phyloP scores from a whole-genome alignment of 2,888 invertebrate genomes.

The Dysmachus trigonus region DNA sequence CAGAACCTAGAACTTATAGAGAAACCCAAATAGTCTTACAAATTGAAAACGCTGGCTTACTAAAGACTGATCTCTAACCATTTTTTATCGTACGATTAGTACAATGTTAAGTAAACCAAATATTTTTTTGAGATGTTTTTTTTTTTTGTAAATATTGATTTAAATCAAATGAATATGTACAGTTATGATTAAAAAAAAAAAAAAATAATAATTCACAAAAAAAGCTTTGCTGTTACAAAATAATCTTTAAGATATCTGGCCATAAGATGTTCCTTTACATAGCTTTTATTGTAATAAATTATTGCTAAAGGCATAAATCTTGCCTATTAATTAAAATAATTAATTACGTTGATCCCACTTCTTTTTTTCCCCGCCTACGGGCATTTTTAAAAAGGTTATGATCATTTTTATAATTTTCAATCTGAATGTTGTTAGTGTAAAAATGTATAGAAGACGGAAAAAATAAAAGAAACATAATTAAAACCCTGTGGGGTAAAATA shows the following conservation, averaged over 20 bases:
- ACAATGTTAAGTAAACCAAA: background rate
- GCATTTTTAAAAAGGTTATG: too few species aligned
- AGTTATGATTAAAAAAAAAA: background rate
- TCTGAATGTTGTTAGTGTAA: too few species aligned
- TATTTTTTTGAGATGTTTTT: background rate
- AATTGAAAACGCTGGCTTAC: constrained; percentile 82
- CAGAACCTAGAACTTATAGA: constrained; percentile 82
- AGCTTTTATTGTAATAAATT: background rate
- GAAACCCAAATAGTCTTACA: constrained; percentile 89
- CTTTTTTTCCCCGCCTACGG: too few species aligned
- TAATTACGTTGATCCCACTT: too few species aligned
- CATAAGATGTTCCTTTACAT: constrained; percentile 4
- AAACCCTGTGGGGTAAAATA: too few species aligned
- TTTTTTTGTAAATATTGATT: background rate
- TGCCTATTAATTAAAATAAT: background rate
- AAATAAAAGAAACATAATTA: too few species aligned
- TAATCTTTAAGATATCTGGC: background rate
- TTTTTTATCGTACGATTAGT: background rate
- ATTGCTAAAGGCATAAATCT: background rate
- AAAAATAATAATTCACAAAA: background rate
- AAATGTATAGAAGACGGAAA: too few species aligned
- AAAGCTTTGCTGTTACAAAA: background rate
- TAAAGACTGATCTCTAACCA: constrained; percentile 76
- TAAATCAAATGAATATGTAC: background rate
- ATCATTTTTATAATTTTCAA: too few species aligned